Evolutionary conservation across 2,888 invertebrate genomes (phyloP).

Genomic region (Corythucha ciliata): DNA sequence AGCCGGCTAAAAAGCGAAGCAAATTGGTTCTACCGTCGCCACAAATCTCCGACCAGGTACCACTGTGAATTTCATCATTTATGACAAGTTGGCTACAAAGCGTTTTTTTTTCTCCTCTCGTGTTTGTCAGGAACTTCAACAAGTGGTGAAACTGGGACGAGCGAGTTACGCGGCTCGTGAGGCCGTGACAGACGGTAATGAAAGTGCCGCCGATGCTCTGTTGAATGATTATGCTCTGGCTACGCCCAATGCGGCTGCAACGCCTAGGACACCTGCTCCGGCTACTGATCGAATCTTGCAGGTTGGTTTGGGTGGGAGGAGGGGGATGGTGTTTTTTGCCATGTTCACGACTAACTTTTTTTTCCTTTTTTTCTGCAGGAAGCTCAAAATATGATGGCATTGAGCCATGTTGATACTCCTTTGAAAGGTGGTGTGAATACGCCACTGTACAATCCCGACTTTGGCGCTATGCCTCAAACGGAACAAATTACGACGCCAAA

Average conservation of each 20-base stretch:
- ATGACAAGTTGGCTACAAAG: background rate
- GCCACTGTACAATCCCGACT: constrained; percentile 81
- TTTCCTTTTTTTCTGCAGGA: constrained; percentile 55
- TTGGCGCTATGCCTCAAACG: constrained; percentile 67
- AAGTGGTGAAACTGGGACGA: constrained; percentile 84
- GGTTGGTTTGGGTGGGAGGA: no score
- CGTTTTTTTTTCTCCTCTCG: background rate
- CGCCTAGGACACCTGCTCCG: constrained; percentile 77
- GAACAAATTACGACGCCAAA: constrained; percentile 74
- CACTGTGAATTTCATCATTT: constrained; percentile 14
- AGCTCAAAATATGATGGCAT: constrained; percentile 96
- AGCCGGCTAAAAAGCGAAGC: constrained; percentile 84
- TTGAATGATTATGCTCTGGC: constrained; percentile 75
- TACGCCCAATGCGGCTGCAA: constrained; percentile 54
- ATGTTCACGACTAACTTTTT: constrained; percentile 14
- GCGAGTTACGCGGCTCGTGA: constrained; percentile 86
- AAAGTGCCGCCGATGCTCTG: constrained; percentile 71
- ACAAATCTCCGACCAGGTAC: constrained; percentile 80
- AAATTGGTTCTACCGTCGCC: constrained; percentile 94
- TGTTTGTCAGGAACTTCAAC: constrained; percentile 60
- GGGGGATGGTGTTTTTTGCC: no score
- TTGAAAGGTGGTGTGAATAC: constrained; percentile 93
- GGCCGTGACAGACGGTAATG: constrained; percentile 67
- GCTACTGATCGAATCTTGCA: constrained; percentile 62
- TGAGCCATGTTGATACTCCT: constrained; percentile 96